These are phyloP conservation scores for Hemibagrus wyckioides DNA, from an alignment of 2,113 vertebrate species.

Conservation along the genomic window DNA sequence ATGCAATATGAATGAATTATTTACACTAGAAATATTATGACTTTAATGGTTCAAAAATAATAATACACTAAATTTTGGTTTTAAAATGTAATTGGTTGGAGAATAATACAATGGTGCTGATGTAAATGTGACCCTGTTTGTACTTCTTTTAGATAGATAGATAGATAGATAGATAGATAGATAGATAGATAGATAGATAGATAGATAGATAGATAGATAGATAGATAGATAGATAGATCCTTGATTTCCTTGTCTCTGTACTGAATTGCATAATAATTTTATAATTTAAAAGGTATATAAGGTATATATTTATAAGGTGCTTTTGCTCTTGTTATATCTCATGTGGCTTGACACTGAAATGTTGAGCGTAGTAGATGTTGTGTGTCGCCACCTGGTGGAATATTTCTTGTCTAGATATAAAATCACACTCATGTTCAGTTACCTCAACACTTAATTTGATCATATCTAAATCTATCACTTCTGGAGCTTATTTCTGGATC, in stretches of 20 bases:
- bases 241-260: not conserved
- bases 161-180: no score
- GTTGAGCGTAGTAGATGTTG: not conserved
- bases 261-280: not conserved
- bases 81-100: no score
- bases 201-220: not conserved
- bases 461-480: not conserved
- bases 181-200: not conserved
- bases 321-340: not conserved
- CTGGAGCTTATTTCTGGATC: not conserved
- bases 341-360: not conserved
- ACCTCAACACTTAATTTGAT: not conserved
- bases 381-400: constrained; percentile 5
- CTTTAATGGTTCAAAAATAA: not conserved
- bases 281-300: not conserved
- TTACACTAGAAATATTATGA: not conserved
- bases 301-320: no score
- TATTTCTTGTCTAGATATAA: no score
- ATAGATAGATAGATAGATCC: not conserved
- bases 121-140: no score
- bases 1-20: not conserved
- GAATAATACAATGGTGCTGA: no score
- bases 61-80: not conserved
- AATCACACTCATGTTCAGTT: not conserved
- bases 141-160: no score